Conservation (phyloP, 2,797 vertebrate genomes). For the Tinamus major region DNA sequence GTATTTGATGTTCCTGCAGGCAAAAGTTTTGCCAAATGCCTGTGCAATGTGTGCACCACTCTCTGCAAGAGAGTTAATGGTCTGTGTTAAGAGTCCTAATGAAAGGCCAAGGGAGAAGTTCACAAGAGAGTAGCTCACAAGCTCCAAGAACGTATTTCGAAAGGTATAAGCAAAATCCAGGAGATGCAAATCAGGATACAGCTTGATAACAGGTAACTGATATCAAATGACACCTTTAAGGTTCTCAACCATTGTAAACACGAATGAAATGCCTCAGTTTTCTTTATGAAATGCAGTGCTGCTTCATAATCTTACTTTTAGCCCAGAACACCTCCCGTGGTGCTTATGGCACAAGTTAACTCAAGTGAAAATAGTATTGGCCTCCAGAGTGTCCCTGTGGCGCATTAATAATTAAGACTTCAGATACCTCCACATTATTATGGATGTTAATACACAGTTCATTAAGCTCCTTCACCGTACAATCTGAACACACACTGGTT, state of each 20-base stretch:
- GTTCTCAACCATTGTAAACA: background rate
- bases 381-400: background rate
- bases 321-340: background rate
- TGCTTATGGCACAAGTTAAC: background rate
- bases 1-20: background rate
- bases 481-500: conserved; percentile 34
- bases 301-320: background rate
- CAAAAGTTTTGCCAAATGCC: background rate
- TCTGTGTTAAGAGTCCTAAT: background rate
- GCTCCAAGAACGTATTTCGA: fast-evolving
- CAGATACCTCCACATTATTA: background rate
- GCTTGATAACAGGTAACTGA: background rate
- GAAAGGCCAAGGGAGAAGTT: background rate
- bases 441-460: conserved; percentile 23
- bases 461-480: background rate
- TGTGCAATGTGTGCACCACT: fast-evolving
- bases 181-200: background rate
- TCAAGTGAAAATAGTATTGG: background rate
- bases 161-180: background rate
- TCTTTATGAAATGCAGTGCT: background rate
- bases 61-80: background rate
- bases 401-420: conserved; percentile 10
- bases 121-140: background rate
- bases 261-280: background rate
- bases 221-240: background rate